phyloP scores from a whole-genome alignment of 2,888 invertebrate species.

The Phlogophora meticulosa region DNA sequence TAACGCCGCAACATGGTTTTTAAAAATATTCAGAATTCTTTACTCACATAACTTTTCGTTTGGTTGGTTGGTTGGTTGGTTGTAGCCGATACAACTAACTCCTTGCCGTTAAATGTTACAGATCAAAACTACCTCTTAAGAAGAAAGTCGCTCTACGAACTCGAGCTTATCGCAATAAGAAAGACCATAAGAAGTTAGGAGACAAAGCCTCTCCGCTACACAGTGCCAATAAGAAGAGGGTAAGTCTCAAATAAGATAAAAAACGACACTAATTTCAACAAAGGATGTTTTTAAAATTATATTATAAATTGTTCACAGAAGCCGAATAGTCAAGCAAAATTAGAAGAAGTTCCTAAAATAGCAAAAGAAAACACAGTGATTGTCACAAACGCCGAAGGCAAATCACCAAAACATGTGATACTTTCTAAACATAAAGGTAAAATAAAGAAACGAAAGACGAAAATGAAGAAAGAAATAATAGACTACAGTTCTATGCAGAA shows the following conservation, averaged over 20 bases:
- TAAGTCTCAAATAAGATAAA: slow-evolving; percentile 69
- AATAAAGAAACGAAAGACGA: slow-evolving; percentile 90
- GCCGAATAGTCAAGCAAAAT: slow-evolving; percentile 80
- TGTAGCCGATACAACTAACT: slow-evolving; percentile 31
- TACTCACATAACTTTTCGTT: slow-evolving; percentile 13
- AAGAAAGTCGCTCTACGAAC: slow-evolving; percentile 94
- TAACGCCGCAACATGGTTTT: not conserved
- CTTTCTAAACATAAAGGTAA: slow-evolving; percentile 88
- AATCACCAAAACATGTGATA: slow-evolving; percentile 90
- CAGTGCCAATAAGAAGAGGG: slow-evolving; percentile 87
- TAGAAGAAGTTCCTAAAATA: slow-evolving; percentile 82
- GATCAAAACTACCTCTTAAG: slow-evolving; percentile 96
- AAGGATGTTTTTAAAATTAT: not conserved
- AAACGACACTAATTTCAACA: not conserved
- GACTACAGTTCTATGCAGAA: slow-evolving; percentile 94
- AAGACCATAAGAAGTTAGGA: slow-evolving; percentile 84
- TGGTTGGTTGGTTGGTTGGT: slow-evolving; percentile 19
- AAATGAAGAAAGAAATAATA: slow-evolving; percentile 94
- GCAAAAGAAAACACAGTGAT: slow-evolving; percentile 85
- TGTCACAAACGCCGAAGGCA: slow-evolving; percentile 89
- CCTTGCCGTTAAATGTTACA: slow-evolving; percentile 71
- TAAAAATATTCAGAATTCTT: not conserved
- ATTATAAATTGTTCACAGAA: slow-evolving; percentile 73
- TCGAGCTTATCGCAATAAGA: slow-evolving; percentile 90
- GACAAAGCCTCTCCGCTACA: slow-evolving; percentile 87